phyloP scores from a whole-genome alignment of 2,113 vertebrate species.

The Bothrops jararaca region DNA sequence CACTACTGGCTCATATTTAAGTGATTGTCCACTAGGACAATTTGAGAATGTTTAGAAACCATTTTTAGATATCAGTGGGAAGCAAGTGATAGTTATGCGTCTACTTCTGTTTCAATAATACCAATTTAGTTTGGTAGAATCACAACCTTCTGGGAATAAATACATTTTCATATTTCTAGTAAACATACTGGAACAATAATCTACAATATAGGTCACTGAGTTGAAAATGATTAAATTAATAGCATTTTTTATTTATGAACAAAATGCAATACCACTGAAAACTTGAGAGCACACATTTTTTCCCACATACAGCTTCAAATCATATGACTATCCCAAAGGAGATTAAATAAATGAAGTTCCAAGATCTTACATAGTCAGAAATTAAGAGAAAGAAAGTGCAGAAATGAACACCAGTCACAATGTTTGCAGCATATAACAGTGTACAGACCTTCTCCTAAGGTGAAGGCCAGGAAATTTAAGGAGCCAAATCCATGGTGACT shows the following conservation, averaged over 20 bases:
- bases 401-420: not conserved
- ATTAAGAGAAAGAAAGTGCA: not conserved
- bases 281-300: constrained; percentile 41
- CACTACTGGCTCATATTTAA: no score
- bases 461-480: not conserved
- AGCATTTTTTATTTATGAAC: constrained; percentile 65
- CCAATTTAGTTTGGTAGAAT: constrained; percentile 30
- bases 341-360: not conserved
- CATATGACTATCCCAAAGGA: constrained; percentile 26
- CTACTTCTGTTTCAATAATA: constrained; percentile 49
- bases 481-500: not conserved
- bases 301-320: constrained; percentile 55
- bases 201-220: constrained; percentile 63
- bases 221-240: constrained; percentile 76
- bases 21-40: no score
- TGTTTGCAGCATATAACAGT: not conserved
- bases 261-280: constrained; percentile 58
- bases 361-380: not conserved
- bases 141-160: constrained; percentile 53
- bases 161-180: constrained; percentile 58
- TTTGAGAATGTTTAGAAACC: not conserved
- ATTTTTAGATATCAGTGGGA: not conserved
- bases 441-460: not conserved
- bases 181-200: constrained; percentile 66
- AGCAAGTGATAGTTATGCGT: not conserved